A percentile compares a stretch with the other conserved stretches of the same genome.
Evolutionary conservation across 2,113 vertebrate genomes (phyloP).

Genomic region (Crotalus helleri): DNA sequence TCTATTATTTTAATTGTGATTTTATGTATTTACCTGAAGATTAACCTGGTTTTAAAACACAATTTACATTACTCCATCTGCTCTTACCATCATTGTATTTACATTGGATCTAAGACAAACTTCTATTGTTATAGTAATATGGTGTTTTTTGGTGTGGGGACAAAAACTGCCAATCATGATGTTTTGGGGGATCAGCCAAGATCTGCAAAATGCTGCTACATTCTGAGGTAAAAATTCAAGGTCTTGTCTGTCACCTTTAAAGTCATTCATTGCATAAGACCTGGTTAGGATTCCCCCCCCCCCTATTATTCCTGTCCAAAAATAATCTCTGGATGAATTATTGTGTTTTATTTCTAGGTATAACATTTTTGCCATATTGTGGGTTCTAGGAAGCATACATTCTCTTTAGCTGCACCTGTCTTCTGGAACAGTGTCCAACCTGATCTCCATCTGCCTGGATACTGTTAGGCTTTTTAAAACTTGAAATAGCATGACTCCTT

Average conservation of each 20-base stretch:
- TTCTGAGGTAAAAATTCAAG: neutral
- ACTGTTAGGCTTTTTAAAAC: neutral
- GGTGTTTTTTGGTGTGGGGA: neutral
- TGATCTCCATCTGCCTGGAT: neutral
- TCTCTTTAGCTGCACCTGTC: neutral
- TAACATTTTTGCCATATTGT: neutral
- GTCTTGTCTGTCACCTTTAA: neutral
- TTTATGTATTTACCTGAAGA: neutral
- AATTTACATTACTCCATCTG: neutral
- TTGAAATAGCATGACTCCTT: neutral
- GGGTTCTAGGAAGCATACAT: neutral
- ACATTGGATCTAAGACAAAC: neutral
- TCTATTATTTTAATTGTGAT: neutral
- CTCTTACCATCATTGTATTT: neutral
- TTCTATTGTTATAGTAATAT: neutral
- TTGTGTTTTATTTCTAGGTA: neutral
- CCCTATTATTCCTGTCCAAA: neutral
- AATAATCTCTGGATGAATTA: neutral
- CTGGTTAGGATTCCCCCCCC: neutral
- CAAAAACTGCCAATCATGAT: neutral
- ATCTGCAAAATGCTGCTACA: neutral
- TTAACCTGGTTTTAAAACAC: neutral
- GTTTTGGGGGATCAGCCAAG: neutral
- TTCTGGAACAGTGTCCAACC: neutral
- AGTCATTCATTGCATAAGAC: neutral